These are phyloP conservation scores for Chaetodon auriga DNA, from an alignment of 2,113 vertebrate genomes.

Conservation along the genomic window DNA sequence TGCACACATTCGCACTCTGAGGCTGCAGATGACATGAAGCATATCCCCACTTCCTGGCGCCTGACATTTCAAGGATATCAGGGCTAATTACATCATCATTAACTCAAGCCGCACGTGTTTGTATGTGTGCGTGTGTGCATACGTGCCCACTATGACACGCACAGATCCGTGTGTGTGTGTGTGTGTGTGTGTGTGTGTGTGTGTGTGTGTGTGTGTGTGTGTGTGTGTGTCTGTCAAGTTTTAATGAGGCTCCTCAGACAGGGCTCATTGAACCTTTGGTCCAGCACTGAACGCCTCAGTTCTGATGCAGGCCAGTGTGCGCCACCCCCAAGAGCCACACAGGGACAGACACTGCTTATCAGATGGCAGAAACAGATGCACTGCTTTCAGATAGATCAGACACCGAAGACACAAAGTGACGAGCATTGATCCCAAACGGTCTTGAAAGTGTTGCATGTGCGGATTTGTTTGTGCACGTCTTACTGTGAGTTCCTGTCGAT, in stretches of 20 bases:
- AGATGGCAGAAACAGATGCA: slow-evolving; percentile 59
- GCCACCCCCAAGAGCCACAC: slow-evolving; percentile 48
- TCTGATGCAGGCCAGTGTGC: slow-evolving; percentile 47
- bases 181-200: slow-evolving; percentile 26
- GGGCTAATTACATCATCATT: slow-evolving; percentile 76
- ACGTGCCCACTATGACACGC: slow-evolving; percentile 32
- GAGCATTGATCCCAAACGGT: slow-evolving; percentile 40
- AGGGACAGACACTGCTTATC: slow-evolving; percentile 53
- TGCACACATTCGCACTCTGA: slow-evolving; percentile 47
- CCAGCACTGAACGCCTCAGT: slow-evolving; percentile 54
- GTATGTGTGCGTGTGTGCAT: slow-evolving; percentile 8
- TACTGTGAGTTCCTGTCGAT: slow-evolving; percentile 29
- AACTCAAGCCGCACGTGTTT: slow-evolving; percentile 50
- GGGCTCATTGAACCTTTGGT: slow-evolving; percentile 68
- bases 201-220: neutral
- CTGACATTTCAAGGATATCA: slow-evolving; percentile 62
- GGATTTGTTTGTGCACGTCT: slow-evolving; percentile 30
- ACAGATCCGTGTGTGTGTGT: neutral
- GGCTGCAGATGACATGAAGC: slow-evolving; percentile 54
- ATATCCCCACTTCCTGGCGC: slow-evolving; percentile 69
- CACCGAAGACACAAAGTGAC: slow-evolving; percentile 24
- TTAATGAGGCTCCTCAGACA: slow-evolving; percentile 75
- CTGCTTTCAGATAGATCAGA: slow-evolving; percentile 45
- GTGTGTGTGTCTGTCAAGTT: slow-evolving; percentile 57
- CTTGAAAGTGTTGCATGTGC: slow-evolving; percentile 11